A percentile compares a stretch with the other conserved stretches of the same genome.
phyloP scores from a whole-genome alignment of 2,888 invertebrate genomes.

The Platypus cylindrus region DNA sequence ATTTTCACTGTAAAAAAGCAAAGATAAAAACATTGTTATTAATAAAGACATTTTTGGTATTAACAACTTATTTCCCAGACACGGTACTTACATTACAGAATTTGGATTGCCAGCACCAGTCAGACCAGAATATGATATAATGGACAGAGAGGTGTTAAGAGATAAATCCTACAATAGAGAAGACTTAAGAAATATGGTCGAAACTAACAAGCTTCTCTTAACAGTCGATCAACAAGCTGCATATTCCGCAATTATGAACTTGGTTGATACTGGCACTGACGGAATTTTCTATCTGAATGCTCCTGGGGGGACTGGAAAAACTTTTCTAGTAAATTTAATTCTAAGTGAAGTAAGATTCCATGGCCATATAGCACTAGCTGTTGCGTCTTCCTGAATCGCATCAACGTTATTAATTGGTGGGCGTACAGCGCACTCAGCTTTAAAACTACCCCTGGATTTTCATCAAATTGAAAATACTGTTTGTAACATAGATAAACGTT shows the following conservation, averaged over 20 bases:
- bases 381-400: slow-evolving; percentile 8
- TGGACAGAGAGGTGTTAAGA: too few species aligned
- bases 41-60: too few species aligned
- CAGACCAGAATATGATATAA: too few species aligned
- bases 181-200: too few species aligned
- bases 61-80: too few species aligned
- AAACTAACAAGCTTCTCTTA: too few species aligned
- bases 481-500: slow-evolving; percentile 12
- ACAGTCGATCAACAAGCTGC: slow-evolving; percentile 5
- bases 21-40: too few species aligned
- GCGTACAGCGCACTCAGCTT: slow-evolving; percentile 3
- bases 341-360: slow-evolving; percentile 1
- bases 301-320: slow-evolving; percentile 13
- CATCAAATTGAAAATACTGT: background rate
- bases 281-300: slow-evolving; percentile 10
- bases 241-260: slow-evolving; percentile 4
- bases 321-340: slow-evolving; percentile 7
- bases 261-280: slow-evolving; percentile 2
- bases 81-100: too few species aligned
- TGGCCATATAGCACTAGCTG: slow-evolving; percentile 2
- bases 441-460: slow-evolving; percentile 3
- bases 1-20: too few species aligned
- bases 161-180: too few species aligned
- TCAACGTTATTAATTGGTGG: slow-evolving; percentile 7
- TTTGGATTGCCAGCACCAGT: too few species aligned